Conservation (phyloP, 2,797 vertebrate genomes). For the Salarias fasciatus region DNA sequence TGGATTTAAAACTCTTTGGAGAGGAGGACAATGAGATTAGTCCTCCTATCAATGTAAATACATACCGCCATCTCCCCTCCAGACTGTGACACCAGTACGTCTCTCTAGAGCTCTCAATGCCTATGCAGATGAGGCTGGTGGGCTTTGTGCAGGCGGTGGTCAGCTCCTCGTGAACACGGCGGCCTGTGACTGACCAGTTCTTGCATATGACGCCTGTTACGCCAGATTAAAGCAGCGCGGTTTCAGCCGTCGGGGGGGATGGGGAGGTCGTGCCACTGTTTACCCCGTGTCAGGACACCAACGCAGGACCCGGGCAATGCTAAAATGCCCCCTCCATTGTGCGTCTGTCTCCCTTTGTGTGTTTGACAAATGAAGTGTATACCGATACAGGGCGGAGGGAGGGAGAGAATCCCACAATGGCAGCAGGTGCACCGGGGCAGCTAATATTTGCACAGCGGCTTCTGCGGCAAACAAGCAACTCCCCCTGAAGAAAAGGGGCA, state of each 20-base stretch:
- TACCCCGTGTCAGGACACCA: constrained; percentile 61
- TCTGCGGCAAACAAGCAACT: constrained; percentile 74
- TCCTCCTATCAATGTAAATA: constrained; percentile 39
- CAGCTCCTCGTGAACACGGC: constrained; percentile 39
- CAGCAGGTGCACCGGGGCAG: constrained; percentile 84
- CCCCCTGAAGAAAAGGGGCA: constrained; percentile 67
- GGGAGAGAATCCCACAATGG: constrained; percentile 67
- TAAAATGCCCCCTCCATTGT: constrained; percentile 76
- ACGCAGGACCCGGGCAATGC: constrained; percentile 41
- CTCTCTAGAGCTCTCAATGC: constrained; percentile 41
- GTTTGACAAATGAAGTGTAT: constrained; percentile 80
- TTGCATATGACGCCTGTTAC: constrained; percentile 10
- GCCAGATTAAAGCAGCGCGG: constrained; percentile 51
- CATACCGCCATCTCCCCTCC: constrained; percentile 39
- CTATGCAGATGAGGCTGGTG: constrained; percentile 54
- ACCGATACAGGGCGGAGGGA: constrained; percentile 68
- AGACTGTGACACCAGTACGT: constrained; percentile 10
- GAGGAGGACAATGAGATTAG: constrained; percentile 54
- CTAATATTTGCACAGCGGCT: constrained; percentile 84
- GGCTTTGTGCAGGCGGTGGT: constrained; percentile 26
- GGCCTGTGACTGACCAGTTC: constrained; percentile 43
- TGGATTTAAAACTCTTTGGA: constrained; percentile 58
- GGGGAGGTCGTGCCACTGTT: constrained; percentile 49
- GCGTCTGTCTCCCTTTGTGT: constrained; percentile 76
- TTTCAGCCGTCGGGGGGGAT: constrained; percentile 31